Evolutionary conservation across 2,113 vertebrate genomes (phyloP).

Genomic region (Gorsachius goisagi): DNA sequence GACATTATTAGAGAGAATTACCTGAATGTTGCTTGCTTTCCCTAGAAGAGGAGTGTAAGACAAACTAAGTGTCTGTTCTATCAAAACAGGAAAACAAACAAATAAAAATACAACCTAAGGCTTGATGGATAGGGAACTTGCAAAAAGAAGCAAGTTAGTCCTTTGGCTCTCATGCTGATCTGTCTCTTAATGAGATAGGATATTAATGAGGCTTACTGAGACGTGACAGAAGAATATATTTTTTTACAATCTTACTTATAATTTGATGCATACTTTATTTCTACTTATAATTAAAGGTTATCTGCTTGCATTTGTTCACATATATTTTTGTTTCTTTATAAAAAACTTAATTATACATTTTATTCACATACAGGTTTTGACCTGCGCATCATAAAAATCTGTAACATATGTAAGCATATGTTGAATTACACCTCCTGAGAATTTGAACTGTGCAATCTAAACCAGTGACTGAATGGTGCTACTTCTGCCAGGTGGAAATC

Average conservation of each 20-base stretch:
- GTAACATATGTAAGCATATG: neutral
- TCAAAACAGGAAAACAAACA: neutral
- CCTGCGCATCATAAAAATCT: neutral
- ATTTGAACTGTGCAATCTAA: neutral
- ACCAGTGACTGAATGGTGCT: neutral
- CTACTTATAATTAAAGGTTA: neutral
- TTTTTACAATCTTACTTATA: neutral
- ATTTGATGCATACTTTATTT: neutral
- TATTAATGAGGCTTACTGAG: neutral
- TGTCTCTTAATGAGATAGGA: neutral
- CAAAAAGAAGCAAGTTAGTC: neutral
- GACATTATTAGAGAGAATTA: constrained; percentile 9
- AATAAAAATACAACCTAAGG: neutral
- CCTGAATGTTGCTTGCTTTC: neutral
- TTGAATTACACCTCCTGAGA: neutral
- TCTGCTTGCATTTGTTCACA: neutral
- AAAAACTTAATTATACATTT: neutral
- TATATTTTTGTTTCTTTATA: neutral
- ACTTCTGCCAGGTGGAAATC: neutral
- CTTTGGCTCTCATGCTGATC: neutral
- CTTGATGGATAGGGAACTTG: neutral
- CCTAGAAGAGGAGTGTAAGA: neutral
- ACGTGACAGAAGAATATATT: neutral
- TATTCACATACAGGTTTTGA: neutral
- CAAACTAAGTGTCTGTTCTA: neutral